Evolutionary conservation across 2,797 vertebrate species (phyloP).

Genomic region (Eulemur albifrons): DNA sequence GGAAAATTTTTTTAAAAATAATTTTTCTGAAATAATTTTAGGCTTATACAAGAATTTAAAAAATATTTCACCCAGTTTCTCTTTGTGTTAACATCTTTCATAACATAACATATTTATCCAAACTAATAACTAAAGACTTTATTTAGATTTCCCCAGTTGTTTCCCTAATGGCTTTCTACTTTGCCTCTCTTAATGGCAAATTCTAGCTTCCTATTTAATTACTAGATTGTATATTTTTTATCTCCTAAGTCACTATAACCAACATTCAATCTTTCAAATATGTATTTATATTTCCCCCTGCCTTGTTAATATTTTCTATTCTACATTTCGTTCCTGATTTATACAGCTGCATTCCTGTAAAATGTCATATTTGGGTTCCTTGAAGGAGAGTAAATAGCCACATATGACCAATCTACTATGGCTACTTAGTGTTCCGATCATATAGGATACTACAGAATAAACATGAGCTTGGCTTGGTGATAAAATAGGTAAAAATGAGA

Average conservation of each 20-base stretch:
- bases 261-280: not conserved
- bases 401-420: not conserved
- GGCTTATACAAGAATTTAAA: not conserved
- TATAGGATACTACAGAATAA: not conserved
- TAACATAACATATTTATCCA: not conserved
- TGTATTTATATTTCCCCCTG: not conserved
- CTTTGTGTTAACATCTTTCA: not conserved
- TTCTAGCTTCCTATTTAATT: not conserved
- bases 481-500: not conserved
- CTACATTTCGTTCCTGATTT: not conserved
- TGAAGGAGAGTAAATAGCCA: not conserved
- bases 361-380: not conserved
- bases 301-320: not conserved
- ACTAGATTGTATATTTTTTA: not conserved
- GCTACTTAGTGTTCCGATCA: not conserved
- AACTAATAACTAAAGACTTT: not conserved
- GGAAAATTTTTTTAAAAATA: not conserved
- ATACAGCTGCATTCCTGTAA: not conserved
- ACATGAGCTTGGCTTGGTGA: not conserved
- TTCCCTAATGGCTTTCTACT: not conserved
- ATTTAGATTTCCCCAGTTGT: not conserved
- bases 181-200: not conserved
- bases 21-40: slow-evolving; percentile 21
- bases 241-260: not conserved
- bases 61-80: not conserved